Base-by-base conservation (phyloP, 2,888 invertebrate genomes). In the Saturnia japonica region DNA sequence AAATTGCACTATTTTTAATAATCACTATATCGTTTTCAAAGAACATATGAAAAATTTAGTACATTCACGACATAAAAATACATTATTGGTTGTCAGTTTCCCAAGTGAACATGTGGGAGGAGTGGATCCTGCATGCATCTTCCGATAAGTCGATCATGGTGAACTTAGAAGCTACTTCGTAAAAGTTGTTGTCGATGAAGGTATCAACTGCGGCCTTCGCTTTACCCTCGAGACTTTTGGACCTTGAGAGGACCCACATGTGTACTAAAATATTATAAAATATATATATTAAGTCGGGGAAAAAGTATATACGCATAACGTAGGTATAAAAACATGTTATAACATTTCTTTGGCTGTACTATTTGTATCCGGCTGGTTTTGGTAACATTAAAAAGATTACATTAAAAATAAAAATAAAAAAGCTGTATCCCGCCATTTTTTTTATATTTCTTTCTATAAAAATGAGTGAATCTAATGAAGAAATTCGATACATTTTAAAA, bases 221-320 rank as follows among this genome's bases (percentile, higher is more conserved):
- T 1, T 88, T 88, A 9, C 89, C 89, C 71, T 88, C 88, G 60
- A 92, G 78, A 6, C 77, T 84, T 83, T 89, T 88, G 68, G 78
- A 80, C 66, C 91, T 85, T 45, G 91, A 86, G 1, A 91, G 83
- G 43, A 93, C 78, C 93, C 93, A 93, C n/a, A 84, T 79, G 69
- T 82, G 84, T 40, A 89, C 93, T 94, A 85, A 42, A 84, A 79
- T 1, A 74, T 34, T 68, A 71, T 12, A 11, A 68, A 75, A 22
- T 34, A 4, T 7, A 62, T 28, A n/a, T n/a, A n/a, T n/a, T n/a
- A n/a, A n/a, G n/a, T n/a, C n/a, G n/a, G n/a, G n/a, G n/a, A n/a
- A n/a, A n/a, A n/a, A n/a, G n/a, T n/a, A n/a, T n/a, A n/a, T n/a
- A n/a, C n/a, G n/a, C n/a, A n/a, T n/a, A n/a, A n/a, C n/a, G n/a